These are phyloP conservation scores for Hippocampus kuda DNA, from an alignment of 2,797 vertebrate species.

Conservation along the genomic window DNA sequence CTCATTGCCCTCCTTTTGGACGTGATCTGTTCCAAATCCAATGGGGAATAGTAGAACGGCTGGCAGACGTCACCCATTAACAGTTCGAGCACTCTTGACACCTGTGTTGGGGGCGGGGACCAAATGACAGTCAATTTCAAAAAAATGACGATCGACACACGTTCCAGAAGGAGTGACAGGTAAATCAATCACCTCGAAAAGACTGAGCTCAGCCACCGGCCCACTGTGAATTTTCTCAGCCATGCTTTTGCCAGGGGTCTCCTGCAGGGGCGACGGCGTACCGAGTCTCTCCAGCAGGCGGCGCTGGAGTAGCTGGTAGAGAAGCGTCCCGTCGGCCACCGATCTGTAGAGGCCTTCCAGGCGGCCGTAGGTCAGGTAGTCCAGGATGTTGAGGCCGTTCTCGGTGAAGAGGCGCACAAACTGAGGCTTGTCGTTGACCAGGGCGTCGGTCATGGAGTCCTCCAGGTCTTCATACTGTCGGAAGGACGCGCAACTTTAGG, in stretches of 20 bases:
- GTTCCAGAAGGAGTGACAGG: not conserved
- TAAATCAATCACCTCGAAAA: conserved; percentile 60
- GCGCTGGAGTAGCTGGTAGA: conserved; percentile 64
- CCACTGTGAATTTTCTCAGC: conserved; percentile 8
- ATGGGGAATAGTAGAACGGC: conserved; percentile 61
- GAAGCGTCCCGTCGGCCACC: conserved; percentile 57
- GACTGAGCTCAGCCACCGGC: conserved; percentile 32
- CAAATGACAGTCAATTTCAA: no score
- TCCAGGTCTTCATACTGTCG: conserved; percentile 74
- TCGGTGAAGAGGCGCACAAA: conserved; percentile 84
- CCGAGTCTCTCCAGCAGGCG: conserved; percentile 44
- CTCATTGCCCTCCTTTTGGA: conserved; percentile 53
- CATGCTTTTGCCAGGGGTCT: conserved; percentile 11
- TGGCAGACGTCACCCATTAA: conserved; percentile 75
- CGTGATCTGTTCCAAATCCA: conserved; percentile 34
- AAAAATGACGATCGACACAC: not conserved
- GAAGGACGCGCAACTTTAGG: not conserved
- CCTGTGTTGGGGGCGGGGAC: conserved; percentile 35
- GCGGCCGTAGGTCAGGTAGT: conserved; percentile 70
- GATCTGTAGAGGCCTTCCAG: conserved; percentile 74
- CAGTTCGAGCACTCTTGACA: conserved; percentile 68
- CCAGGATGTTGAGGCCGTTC: conserved; percentile 75
- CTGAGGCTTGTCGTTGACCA: conserved; percentile 78
- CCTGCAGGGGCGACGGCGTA: not conserved
- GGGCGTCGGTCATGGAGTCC: conserved; percentile 78